Percentiles rank a stretch among this genome's conserved stretches.
Evolutionary conservation across 2,888 invertebrate genomes (phyloP).

Genomic region (Deroplatys truncata): DNA sequence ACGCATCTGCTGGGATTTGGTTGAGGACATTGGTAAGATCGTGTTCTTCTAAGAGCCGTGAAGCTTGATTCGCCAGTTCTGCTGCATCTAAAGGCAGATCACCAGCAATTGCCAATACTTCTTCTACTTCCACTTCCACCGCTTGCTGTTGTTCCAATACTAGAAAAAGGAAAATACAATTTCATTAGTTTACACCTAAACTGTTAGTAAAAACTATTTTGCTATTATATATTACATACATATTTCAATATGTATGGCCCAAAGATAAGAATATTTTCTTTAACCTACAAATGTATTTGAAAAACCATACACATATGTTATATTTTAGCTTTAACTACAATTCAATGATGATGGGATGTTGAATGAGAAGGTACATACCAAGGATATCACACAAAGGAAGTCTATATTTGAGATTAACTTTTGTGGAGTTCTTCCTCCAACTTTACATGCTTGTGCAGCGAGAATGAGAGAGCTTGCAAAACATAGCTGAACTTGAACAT

Average conservation of each 20-base stretch:
- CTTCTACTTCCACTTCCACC: slow-evolving; percentile 54
- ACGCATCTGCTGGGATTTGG: slow-evolving; percentile 75
- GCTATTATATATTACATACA: neutral
- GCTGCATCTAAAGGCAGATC: slow-evolving; percentile 53
- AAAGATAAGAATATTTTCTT: no score
- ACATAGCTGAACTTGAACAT: neutral
- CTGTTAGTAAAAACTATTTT: neutral
- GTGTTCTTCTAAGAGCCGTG: slow-evolving; percentile 63
- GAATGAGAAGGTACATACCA: no score
- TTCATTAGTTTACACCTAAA: neutral
- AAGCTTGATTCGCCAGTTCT: slow-evolving; percentile 60
- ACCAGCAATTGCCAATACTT: slow-evolving; percentile 53
- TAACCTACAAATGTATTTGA: no score
- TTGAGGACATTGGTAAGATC: slow-evolving; percentile 75
- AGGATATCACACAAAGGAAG: no score
- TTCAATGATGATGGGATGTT: no score
- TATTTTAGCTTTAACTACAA: no score
- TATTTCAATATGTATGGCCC: neutral
- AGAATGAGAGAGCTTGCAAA: neutral
- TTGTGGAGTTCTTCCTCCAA: no score
- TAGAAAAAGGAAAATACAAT: neutral
- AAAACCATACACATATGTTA: no score
- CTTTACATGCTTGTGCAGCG: neutral
- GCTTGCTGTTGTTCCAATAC: slow-evolving; percentile 33
- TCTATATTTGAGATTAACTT: no score